Evolutionary conservation across 2,888 invertebrate species (phyloP).

Genomic region (Andrena bucephala): DNA sequence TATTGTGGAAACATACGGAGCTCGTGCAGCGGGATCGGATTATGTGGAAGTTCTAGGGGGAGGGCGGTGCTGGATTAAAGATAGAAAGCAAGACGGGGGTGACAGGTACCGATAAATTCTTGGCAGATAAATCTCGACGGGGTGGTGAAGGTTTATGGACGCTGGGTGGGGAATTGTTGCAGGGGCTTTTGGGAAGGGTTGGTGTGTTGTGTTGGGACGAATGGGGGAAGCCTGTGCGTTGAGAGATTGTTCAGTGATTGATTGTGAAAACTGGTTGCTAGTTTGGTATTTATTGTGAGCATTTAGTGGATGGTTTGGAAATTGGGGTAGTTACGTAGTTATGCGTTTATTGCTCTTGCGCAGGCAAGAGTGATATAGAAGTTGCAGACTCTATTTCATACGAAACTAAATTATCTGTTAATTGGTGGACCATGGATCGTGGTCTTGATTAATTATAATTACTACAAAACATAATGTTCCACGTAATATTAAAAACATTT

Average conservation of each 20-base stretch:
- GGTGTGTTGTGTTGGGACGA: not conserved
- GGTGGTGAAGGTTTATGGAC: not conserved
- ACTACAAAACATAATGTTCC: no score
- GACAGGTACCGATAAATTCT: not conserved
- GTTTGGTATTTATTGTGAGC: no score
- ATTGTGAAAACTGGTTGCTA: not conserved
- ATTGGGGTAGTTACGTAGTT: no score
- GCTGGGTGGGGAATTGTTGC: not conserved
- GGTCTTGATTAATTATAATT: no score
- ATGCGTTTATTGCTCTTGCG: no score
- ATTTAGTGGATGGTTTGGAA: no score
- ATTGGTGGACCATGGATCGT: no score
- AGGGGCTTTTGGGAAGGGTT: not conserved
- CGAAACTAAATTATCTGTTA: no score
- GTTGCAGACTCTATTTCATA: no score
- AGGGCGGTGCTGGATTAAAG: not conserved
- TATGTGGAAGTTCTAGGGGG: not conserved
- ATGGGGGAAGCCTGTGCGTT: not conserved
- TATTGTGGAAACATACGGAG: slow-evolving; percentile 16
- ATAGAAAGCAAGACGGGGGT: not conserved
- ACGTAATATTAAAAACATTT: no score
- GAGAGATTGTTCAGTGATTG: not conserved
- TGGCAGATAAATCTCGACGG: not conserved
- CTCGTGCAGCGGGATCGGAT: slow-evolving; percentile 26
- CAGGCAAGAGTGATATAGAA: no score